Evolutionary conservation across 2,797 vertebrate genomes (phyloP).

Genomic region (Peromyscus aztecus): DNA sequence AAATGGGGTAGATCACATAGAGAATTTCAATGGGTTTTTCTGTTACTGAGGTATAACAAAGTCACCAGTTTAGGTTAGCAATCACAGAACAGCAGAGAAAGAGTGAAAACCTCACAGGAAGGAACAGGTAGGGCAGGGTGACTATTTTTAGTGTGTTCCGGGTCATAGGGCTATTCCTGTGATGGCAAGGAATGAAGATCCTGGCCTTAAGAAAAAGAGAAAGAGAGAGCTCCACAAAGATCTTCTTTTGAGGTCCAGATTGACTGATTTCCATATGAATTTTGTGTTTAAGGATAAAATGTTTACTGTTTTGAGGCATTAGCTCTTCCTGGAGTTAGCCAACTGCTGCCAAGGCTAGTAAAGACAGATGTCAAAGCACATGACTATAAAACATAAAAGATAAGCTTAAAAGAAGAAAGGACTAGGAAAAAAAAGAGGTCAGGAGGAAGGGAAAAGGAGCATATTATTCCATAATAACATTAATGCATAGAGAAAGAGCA

Average conservation of each 20-base stretch:
- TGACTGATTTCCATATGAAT: neutral
- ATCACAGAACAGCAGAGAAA: neutral
- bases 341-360: neutral
- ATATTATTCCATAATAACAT: neutral
- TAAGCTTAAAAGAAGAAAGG: neutral
- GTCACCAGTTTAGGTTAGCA: neutral
- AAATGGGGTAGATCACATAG: neutral
- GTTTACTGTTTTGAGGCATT: neutral
- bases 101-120: neutral
- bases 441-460: neutral
- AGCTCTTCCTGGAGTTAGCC: neutral
- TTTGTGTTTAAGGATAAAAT: neutral
- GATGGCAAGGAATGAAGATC: neutral
- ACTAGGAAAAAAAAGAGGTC: neutral
- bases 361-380: neutral
- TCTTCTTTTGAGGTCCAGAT: neutral
- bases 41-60: neutral
- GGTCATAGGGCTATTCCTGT: neutral
- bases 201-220: neutral
- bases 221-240: neutral
- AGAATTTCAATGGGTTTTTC: neutral
- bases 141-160: neutral
- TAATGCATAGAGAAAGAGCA: neutral
- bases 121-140: neutral
- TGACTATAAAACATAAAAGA: neutral